A percentile compares a stretch with the other conserved stretches of the same genome.
Evolutionary conservation across 2,888 invertebrate genomes (phyloP).

Genomic region (Aphidius colemani): DNA sequence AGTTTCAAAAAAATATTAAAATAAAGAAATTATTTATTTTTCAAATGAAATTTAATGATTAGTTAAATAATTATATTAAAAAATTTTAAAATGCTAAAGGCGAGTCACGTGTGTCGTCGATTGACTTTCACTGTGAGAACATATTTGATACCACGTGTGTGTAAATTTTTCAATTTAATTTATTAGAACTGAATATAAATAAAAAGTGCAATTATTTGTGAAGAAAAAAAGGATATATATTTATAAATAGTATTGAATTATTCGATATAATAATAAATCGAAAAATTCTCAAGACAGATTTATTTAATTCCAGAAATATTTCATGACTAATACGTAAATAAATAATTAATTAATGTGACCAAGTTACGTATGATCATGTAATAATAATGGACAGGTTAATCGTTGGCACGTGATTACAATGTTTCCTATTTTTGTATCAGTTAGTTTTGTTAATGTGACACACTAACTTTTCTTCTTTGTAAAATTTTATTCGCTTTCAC

Average conservation of each 20-base stretch:
- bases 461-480: neutral
- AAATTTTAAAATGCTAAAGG: constrained; percentile 20
- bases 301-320: too few relatives aligned
- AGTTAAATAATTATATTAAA: too few relatives aligned
- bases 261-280: neutral
- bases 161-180: constrained; percentile 5
- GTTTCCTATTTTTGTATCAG: constrained; percentile 21
- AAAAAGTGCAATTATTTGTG: neutral
- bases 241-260: neutral
- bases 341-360: constrained; percentile 20
- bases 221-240: neutral
- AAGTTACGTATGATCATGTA: constrained; percentile 14
- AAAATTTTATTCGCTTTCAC: neutral
- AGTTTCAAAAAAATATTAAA: too few relatives aligned
- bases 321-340: neutral
- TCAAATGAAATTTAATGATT: too few relatives aligned
- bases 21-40: neutral
- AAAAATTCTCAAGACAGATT: neutral
- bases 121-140: constrained; percentile 33
- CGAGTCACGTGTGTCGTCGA: constrained; percentile 31
- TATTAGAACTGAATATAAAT: neutral
- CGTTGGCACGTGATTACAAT: constrained; percentile 17
- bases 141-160: constrained; percentile 23
- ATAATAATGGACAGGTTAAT: constrained; percentile 16
- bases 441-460: neutral